Percentiles rank a stretch among this genome's conserved stretches.
Evolutionary conservation across 2,888 invertebrate genomes (phyloP).

Genomic region (Tenthredo notha): DNA sequence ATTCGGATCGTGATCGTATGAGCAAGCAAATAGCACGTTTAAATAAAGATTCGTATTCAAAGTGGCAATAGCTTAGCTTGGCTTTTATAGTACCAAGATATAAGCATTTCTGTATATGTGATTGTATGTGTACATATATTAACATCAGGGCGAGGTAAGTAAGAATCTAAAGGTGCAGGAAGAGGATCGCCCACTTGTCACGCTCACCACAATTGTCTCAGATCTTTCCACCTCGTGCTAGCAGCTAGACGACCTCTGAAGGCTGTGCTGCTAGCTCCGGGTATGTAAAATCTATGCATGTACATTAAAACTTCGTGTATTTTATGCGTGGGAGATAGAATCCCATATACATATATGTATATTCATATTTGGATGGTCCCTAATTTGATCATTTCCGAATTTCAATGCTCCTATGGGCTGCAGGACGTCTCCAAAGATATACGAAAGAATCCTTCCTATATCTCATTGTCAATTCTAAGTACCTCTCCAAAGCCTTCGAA

Average conservation of each 20-base stretch:
- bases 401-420: too few relatives aligned
- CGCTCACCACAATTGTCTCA: constrained; percentile 36
- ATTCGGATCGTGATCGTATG: background rate
- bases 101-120: too few relatives aligned
- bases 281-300: background rate
- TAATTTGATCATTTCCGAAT: too few relatives aligned
- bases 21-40: constrained; percentile 1
- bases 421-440: too few relatives aligned
- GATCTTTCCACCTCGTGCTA: background rate
- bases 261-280: constrained; percentile 25
- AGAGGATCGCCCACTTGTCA: constrained; percentile 45
- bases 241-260: constrained; percentile 30
- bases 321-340: constrained; percentile 10
- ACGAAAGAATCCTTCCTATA: too few relatives aligned
- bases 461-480: too few relatives aligned
- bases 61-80: constrained; percentile 2
- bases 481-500: too few relatives aligned
- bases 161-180: constrained; percentile 22
- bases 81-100: background rate
- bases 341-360: background rate
- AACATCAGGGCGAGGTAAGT: background rate
- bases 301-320: background rate
- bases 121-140: background rate
- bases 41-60: constrained; percentile 34
- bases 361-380: background rate